A percentile compares a stretch with the other conserved stretches of the same genome.
Evolutionary conservation across 2,888 invertebrate species (phyloP).

Genomic region (Stenichneumon culpator): DNA sequence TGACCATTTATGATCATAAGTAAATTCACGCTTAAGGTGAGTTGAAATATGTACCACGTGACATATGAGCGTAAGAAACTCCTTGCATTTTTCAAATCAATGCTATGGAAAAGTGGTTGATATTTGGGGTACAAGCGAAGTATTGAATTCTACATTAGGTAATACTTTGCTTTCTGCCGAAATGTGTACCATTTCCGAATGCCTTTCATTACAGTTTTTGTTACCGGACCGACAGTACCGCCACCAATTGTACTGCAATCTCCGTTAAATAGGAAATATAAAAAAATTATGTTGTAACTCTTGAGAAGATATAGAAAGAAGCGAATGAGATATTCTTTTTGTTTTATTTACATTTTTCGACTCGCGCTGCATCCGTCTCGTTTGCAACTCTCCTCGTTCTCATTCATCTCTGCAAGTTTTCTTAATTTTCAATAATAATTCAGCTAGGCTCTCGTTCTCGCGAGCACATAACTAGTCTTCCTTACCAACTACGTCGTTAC

Average conservation of each 20-base stretch:
- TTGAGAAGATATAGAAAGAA: slow-evolving; percentile 33
- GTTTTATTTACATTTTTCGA: slow-evolving; percentile 62
- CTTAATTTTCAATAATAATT: slow-evolving; percentile 9
- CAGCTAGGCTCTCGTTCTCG: slow-evolving; percentile 13
- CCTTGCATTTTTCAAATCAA: too few relatives aligned
- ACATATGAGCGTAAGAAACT: too few relatives aligned
- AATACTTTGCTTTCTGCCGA: too few relatives aligned
- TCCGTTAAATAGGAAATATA: slow-evolving; percentile 2
- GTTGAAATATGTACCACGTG: too few relatives aligned
- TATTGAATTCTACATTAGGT: too few relatives aligned
- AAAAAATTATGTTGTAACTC: background rate
- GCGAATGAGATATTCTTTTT: slow-evolving; percentile 25
- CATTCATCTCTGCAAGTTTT: background rate
- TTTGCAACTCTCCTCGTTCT: slow-evolving; percentile 1
- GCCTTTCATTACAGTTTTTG: too few relatives aligned
- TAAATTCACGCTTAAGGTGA: too few relatives aligned
- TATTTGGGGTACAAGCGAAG: too few relatives aligned
- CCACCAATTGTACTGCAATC: background rate
- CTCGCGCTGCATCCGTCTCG: slow-evolving; percentile 31
- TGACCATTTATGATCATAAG: too few relatives aligned
- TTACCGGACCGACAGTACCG: too few relatives aligned
- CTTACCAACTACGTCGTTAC: slow-evolving; percentile 5
- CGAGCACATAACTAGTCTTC: background rate
- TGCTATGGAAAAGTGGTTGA: too few relatives aligned
- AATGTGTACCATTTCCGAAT: too few relatives aligned